Conservation (phyloP, 2,113 vertebrate genomes). For the Callaeas wilsoni region DNA sequence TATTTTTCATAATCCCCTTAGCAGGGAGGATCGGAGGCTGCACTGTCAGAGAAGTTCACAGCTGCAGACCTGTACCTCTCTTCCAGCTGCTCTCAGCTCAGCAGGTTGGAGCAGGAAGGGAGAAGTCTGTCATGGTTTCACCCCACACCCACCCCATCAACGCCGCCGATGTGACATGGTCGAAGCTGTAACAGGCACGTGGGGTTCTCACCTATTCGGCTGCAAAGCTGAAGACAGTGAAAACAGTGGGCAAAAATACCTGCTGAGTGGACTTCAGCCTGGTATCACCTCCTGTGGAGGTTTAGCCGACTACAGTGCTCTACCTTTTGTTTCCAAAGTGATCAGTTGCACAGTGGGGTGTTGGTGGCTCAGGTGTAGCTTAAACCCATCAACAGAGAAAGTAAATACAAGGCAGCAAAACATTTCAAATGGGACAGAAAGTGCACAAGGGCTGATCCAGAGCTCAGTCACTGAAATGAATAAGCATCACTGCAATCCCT, state of each 20-base stretch:
- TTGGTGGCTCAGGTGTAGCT: not conserved
- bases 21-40: not conserved
- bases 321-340: not conserved
- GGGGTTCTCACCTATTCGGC: not conserved
- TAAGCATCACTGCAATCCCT: not conserved
- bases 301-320: not conserved
- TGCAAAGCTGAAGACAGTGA: not conserved
- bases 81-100: not conserved
- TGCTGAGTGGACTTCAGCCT: not conserved
- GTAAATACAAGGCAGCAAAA: not conserved
- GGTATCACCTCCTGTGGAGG: not conserved
- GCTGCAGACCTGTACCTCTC: not conserved
- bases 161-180: fast-evolving
- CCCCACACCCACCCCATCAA: not conserved
- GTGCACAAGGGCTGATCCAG: not conserved
- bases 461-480: not conserved
- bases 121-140: not conserved
- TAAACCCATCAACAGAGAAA: not conserved
- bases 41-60: not conserved
- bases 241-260: not conserved
- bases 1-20: not conserved
- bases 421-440: not conserved
- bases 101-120: not conserved
- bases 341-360: not conserved
- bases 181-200: not conserved